These are phyloP conservation scores for Chloroclystis v-ata DNA, from an alignment of 2,888 invertebrate genomes.

Conservation along the genomic window DNA sequence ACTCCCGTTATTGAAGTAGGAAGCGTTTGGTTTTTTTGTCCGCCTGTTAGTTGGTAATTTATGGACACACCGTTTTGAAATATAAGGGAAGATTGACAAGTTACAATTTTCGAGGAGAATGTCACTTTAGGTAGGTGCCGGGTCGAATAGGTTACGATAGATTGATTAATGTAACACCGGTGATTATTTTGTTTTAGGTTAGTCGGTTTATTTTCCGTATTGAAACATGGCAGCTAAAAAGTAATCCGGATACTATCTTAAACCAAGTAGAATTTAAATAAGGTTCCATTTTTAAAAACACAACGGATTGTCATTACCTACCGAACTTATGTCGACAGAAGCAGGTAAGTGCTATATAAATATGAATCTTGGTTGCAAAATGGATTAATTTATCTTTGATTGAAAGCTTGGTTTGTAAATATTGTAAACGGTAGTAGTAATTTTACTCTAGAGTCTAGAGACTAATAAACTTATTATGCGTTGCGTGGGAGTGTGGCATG, in stretches of 20 bases:
- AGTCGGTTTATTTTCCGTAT: not conserved
- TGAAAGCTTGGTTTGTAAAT: constrained; percentile 3
- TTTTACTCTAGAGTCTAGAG: constrained; percentile 8
- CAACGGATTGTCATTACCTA: too few species aligned
- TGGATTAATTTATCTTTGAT: constrained; percentile 5
- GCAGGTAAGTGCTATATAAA: too few species aligned
- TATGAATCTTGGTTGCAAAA: not conserved
- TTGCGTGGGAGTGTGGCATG: constrained; percentile 13
- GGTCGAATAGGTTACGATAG: not conserved
- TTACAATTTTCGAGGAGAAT: constrained; percentile 26
- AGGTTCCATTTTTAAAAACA: too few species aligned
- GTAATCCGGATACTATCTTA: too few species aligned
- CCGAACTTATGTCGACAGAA: too few species aligned
- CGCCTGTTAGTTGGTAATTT: constrained; percentile 65
- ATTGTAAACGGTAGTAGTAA: constrained; percentile 8
- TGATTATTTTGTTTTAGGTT: too few species aligned
- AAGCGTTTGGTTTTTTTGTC: constrained; percentile 62
- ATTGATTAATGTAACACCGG: not conserved
- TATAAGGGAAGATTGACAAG: constrained; percentile 46
- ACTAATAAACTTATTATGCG: constrained; percentile 12
- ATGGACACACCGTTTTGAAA: constrained; percentile 57
- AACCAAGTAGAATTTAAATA: too few species aligned
- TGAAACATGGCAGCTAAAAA: not conserved
- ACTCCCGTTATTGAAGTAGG: constrained; percentile 73
- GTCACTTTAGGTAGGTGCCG: constrained; percentile 1